Evolutionary conservation across 2,888 invertebrate genomes (phyloP).

Genomic region (Pachliopta kotzebuea): DNA sequence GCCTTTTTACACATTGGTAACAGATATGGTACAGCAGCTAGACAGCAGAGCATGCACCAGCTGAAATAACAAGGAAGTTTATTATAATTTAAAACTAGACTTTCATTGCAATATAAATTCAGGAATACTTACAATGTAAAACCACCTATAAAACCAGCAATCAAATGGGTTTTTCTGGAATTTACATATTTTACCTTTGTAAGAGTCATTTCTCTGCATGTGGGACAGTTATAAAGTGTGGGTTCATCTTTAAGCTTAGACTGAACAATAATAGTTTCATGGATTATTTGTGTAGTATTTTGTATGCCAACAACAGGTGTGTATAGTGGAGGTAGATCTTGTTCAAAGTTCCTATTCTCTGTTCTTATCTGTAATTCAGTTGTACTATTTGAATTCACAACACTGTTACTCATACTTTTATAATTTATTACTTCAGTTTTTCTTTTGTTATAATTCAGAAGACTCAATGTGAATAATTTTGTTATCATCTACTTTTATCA

Average conservation of each 20-base stretch:
- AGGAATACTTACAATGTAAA: slow-evolving; percentile 59
- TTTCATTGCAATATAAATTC: background rate
- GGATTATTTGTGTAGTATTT: slow-evolving; percentile 45
- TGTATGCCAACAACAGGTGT: slow-evolving; percentile 36
- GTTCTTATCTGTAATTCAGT: slow-evolving; percentile 39
- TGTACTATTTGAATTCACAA: slow-evolving; percentile 31
- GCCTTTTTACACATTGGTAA: slow-evolving; percentile 57
- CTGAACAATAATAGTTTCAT: slow-evolving; percentile 56
- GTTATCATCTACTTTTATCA: background rate
- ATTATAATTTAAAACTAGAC: background rate
- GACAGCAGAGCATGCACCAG: slow-evolving; percentile 69
- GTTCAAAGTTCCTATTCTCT: slow-evolving; percentile 32
- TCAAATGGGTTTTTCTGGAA: slow-evolving; percentile 64
- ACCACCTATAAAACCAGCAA: slow-evolving; percentile 70
- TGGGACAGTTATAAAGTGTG: slow-evolving; percentile 53
- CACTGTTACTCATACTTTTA: slow-evolving; percentile 28
- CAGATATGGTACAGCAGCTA: slow-evolving; percentile 64
- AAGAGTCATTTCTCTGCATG: slow-evolving; percentile 54
- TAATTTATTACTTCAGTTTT: slow-evolving; percentile 8
- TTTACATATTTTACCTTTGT: slow-evolving; percentile 63
- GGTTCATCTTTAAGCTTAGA: slow-evolving; percentile 51
- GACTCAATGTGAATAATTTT: slow-evolving; percentile 6
- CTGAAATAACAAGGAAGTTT: slow-evolving; percentile 46
- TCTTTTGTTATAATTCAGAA: slow-evolving; percentile 29
- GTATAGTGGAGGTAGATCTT: slow-evolving; percentile 65